Base-by-base conservation (phyloP, 2,113 vertebrate species). In the Percina caprodes region DNA sequence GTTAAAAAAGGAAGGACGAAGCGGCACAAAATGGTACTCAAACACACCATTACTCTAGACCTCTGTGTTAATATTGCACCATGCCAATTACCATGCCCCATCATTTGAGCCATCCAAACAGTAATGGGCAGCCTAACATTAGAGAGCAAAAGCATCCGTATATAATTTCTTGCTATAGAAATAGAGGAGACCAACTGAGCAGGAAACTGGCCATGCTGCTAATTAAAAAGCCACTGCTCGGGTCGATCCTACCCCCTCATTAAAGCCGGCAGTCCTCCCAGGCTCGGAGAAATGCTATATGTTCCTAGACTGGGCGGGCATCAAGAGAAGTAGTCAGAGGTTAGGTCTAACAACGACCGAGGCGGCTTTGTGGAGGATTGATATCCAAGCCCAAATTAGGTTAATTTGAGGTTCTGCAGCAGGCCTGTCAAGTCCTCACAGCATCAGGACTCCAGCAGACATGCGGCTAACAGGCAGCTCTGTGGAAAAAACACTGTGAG, bases 361-460 rank as follows among this genome's bases (percentile, higher is more conserved):
- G 69, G 49, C n/a, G 19, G 80, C 84, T 92, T 85, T 82, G 85
- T 70, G 56, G 39, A 79, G 74, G 77, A 83, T 42, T 86, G 87
- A 88, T 80, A 86, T 86, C 86, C 77, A 65, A 78, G 69, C 77
- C 78, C 84, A 92, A 90, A 92, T 92, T 61, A 94, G 87, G 85
- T 90, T 85, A 86, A 91, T 90, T 91, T 89, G 83, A 88, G 90
- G 75, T 88, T 92, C 77, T 77, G 69, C 39, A 67, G 88, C 46
- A 42, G 74, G 62, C 69, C 81, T 88, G 84, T 89, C 77, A 85
- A 73, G 73, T 80, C 82, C 77, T 87, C 56, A 58, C 79, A 75
- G 66, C 12, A 62, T 86, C 86, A 85, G 79, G 72, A 69, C 68
- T 77, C 55, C 24, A 60, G 85, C 76, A 82, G 83, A 77, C 80